These are phyloP conservation scores for Megalonaias nervosa DNA, from an alignment of 1,140 invertebrate species.

Conservation along the genomic window DNA sequence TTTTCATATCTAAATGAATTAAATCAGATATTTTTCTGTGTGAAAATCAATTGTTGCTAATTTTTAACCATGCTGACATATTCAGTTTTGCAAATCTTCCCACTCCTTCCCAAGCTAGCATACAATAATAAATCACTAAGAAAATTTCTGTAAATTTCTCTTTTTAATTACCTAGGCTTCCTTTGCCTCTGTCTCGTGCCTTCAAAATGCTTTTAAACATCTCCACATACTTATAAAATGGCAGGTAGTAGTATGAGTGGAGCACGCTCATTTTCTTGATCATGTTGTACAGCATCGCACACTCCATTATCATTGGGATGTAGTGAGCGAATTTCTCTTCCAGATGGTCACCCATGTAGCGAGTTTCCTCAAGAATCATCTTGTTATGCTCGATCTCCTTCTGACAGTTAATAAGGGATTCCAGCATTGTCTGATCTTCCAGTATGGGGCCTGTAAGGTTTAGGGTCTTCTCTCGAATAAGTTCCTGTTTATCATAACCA, in stretches of 20 bases:
- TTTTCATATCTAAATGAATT: too few species aligned
- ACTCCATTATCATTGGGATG: constrained; percentile 61
- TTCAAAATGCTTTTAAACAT: constrained; percentile 58
- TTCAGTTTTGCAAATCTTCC: too few species aligned
- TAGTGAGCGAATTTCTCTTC: constrained; percentile 66
- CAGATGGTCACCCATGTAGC: constrained; percentile 64
- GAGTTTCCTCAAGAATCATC: constrained; percentile 64
- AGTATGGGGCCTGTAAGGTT: constrained; percentile 62
- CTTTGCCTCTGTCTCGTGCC: constrained; percentile 64
- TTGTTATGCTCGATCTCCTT: constrained; percentile 61
- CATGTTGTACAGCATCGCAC: constrained; percentile 65
- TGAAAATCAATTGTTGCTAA: too few species aligned
- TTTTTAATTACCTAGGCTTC: constrained; percentile 56
- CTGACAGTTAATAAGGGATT: constrained; percentile 61
- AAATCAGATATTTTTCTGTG: too few species aligned
- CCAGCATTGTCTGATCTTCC: constrained; percentile 67
- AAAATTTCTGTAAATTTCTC: too few species aligned
- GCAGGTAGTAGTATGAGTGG: constrained; percentile 63
- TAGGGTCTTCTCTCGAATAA: constrained; percentile 66
- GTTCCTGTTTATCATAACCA: constrained; percentile 44
- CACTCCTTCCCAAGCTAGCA: too few species aligned
- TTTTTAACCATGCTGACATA: too few species aligned
- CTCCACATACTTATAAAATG: constrained; percentile 64
- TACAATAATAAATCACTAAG: too few species aligned
- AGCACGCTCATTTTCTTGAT: constrained; percentile 58